Base-by-base conservation (phyloP, 2,888 invertebrate genomes). In the Drepana falcataria region DNA sequence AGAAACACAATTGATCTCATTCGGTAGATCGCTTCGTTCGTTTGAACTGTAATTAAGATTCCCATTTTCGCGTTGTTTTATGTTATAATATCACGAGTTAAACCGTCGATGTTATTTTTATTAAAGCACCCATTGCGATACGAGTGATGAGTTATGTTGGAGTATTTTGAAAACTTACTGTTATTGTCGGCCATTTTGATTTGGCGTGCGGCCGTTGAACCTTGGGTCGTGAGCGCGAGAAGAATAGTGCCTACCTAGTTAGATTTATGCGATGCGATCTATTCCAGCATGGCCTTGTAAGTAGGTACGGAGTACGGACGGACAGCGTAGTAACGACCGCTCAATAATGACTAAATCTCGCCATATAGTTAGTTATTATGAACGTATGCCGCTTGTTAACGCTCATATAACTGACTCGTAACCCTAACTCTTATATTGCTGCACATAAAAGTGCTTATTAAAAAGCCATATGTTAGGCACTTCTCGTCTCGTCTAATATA, bases 181-280 rank as follows among this genome's bases (percentile, higher is more conserved):
- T 59, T 59, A 58, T 58, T 54, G 61, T 56, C 70, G 57, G 64
- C 68, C 68, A 68, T 68, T 69, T 68, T 69, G 70, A 53, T 55
- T 55, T 49, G 3, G 35, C n/a, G 53, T 55, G 58, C 55, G 61
- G 68, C 60, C 70, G 21, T 51, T 53, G 68, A 65, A 67, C 63
- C 65, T 59, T 57, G 55, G 55, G 34, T 41, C 7, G 41, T n/a
- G 51, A 51, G 60, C 57, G 57, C 55, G 58, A 61, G 65, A 61
- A 58, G 58, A 66, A 63, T 63, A 60, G 60, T 61, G 52, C 44
- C 44, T 44, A 44, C 9, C 44, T 44, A 58, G 21, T 21, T 21
- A 21, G 67, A 66, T 65, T 66, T 59, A 66, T 66, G 40, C 51
- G 48, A 51, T 66, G 21, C 21, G 21, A 21, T 59, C 58, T 61